Percentiles rank a stretch among this genome's conserved stretches.
phyloP scores from a whole-genome alignment of 2,888 invertebrate genomes.

The Eumerus sabulonum region DNA sequence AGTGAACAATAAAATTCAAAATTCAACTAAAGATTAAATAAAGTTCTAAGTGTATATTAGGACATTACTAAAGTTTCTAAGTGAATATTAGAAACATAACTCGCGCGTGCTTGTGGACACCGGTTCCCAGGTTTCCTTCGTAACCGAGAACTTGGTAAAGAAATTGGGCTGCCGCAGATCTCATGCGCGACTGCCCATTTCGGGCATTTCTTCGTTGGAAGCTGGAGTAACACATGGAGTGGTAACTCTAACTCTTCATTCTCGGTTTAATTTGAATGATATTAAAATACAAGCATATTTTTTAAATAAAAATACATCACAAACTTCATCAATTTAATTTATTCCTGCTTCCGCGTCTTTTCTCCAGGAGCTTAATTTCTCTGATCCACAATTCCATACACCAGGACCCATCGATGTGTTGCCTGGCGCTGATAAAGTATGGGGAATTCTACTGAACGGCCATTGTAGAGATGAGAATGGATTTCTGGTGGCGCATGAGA shows the following conservation, averaged over 20 bases:
- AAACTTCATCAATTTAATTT: slow-evolving; percentile 1
- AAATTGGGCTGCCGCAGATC: background rate
- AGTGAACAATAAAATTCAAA: too few species aligned
- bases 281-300: slow-evolving; percentile 8
- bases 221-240: slow-evolving; percentile 18
- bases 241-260: background rate
- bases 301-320: too few species aligned
- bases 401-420: slow-evolving; percentile 1
- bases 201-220: background rate
- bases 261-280: slow-evolving; percentile 3
- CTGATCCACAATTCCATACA: background rate
- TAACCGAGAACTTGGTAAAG: slow-evolving; percentile 15
- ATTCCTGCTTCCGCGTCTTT: too few species aligned
- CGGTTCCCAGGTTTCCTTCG: slow-evolving; percentile 25
- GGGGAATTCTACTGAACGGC: slow-evolving; percentile 9
- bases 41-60: too few species aligned
- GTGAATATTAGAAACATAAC: too few species aligned
- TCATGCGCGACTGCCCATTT: slow-evolving; percentile 5
- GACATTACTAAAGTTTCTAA: too few species aligned
- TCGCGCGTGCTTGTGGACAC: slow-evolving; percentile 10
- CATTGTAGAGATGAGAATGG: slow-evolving; percentile 6
- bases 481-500: slow-evolving; percentile 15
- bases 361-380: too few species aligned
- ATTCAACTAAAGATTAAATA: too few species aligned
- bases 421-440: slow-evolving; percentile 9